Evolutionary conservation across 2,113 vertebrate genomes (phyloP), one percentile per base, ranked within the genome.

Genomic region (Aldabrachelys gigantea): DNA sequence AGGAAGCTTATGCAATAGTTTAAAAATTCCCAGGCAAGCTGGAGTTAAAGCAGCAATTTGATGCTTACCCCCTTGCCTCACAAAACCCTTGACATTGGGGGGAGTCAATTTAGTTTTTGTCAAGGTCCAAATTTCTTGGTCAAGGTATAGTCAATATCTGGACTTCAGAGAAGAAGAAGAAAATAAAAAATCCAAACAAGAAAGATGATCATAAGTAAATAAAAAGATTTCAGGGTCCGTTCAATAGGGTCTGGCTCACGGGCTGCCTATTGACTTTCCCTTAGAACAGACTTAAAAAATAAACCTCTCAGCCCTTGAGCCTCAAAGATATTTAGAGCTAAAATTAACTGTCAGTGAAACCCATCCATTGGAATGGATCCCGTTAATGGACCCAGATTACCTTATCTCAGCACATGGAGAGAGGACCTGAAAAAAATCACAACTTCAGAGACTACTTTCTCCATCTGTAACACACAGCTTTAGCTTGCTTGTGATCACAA

Each of bases 11-110:
- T 8, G 62, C 31, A 25, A 25, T 56, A 56, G 94, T 91, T 95
- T n/a, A 92, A 88, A 94, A 72, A 56, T 82, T 96, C 85, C 59
- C 50, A 88, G 59, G 87, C 31, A 85, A 69, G 35, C 8, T 54
- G 47, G 38, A 31, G 38, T 79, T 89, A 79, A 81, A 95, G 54
- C 85, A 38, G 50, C 44, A 87, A 82, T 59, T 19, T 4, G 49
- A 91, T 31, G 38, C 44, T 69, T 49, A 49, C 50, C 65, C 8
- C 25, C 24, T 5, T 25, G 41, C n/a, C 14, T 22, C 50, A 4
- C 59, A 31, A 29, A 87, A 62, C 88, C 69, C 89, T 41, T 62
- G 50, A 62, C 3, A 22, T 5, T 14, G 50, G 13, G 50, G 49
- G 50, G 50, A 50, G 50, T 14, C 50, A 5, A 14, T 50, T 50